phyloP scores from a whole-genome alignment of 2,113 vertebrate genomes.

The Ceyx melanurus region DNA sequence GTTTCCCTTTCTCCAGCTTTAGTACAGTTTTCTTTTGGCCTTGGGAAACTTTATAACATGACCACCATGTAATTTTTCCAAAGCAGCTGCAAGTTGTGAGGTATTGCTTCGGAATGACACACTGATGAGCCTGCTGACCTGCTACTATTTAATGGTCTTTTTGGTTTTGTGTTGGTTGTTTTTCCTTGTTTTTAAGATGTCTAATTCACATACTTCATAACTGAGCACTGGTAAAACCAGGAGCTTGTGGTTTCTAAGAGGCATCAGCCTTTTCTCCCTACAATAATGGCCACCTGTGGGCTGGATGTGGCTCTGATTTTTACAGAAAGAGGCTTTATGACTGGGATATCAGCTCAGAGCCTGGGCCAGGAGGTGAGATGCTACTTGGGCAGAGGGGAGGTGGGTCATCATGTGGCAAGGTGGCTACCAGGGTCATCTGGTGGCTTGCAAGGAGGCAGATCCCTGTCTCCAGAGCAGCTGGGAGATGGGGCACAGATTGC shows the following conservation, averaged over 20 bases:
- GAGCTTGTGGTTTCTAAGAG: background rate
- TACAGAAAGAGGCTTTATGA: background rate
- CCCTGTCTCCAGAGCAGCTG: accelerated
- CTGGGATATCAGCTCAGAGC: background rate
- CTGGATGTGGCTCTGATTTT: background rate
- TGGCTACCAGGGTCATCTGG: accelerated
- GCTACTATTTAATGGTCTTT: background rate
- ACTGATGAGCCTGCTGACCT: background rate
- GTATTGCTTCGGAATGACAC: background rate
- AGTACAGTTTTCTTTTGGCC: background rate
- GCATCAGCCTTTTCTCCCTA: background rate
- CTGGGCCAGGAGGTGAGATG: accelerated
- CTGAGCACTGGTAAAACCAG: background rate
- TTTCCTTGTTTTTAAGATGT: background rate
- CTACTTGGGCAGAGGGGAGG: background rate
- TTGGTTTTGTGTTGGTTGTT: no score
- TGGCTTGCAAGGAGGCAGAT: background rate
- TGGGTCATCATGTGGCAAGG: accelerated
- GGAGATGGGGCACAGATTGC: background rate
- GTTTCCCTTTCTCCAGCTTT: background rate
- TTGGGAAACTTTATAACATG: accelerated
- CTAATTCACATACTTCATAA: background rate
- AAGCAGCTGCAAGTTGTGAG: background rate
- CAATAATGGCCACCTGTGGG: no score
- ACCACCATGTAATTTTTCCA: background rate